These are phyloP conservation scores for Euglossa dilemma DNA, from an alignment of 1,140 invertebrate species.

Conservation along the genomic window DNA sequence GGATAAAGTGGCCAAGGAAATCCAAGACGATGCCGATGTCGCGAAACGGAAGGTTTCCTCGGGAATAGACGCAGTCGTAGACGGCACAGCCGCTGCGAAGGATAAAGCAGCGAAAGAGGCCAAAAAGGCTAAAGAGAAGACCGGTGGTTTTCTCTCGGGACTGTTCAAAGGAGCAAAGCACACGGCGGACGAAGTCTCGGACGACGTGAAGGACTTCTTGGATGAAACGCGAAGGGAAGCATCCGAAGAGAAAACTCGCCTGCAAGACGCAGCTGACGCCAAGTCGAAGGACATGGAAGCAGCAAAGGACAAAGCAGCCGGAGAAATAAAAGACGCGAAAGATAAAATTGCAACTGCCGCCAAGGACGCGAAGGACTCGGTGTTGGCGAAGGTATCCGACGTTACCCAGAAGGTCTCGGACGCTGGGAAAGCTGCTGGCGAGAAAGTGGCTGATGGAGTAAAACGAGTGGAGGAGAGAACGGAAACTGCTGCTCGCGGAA, in stretches of 20 bases:
- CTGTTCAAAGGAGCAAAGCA: conserved; percentile 69
- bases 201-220: conserved; percentile 74
- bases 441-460: conserved; percentile 1
- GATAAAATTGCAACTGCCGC: neutral
- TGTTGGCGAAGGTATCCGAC: neutral
- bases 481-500: neutral
- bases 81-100: conserved; percentile 18
- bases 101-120: conserved; percentile 54
- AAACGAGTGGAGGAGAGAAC: neutral
- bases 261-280: conserved; percentile 26
- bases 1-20: conserved; percentile 46
- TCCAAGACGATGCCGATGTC: conserved; percentile 7
- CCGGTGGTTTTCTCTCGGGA: conserved; percentile 61
- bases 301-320: conserved; percentile 33
- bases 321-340: conserved; percentile 20
- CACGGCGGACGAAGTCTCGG: conserved; percentile 74
- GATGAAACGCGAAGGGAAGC: conserved; percentile 72
- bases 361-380: conserved; percentile 24
- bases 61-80: neutral
- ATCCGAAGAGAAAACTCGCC: conserved; percentile 58
- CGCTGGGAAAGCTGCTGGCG: conserved; percentile 20
- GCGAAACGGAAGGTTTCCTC: conserved; percentile 32
- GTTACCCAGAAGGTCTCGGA: conserved; percentile 8
- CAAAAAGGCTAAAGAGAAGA: conserved; percentile 62
- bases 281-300: conserved; percentile 9